Percentiles rank a stretch among this genome's conserved stretches.
These are phyloP conservation scores for Phyllotis vaccarum DNA, from an alignment of 2,797 vertebrate genomes.

Conservation along the genomic window DNA sequence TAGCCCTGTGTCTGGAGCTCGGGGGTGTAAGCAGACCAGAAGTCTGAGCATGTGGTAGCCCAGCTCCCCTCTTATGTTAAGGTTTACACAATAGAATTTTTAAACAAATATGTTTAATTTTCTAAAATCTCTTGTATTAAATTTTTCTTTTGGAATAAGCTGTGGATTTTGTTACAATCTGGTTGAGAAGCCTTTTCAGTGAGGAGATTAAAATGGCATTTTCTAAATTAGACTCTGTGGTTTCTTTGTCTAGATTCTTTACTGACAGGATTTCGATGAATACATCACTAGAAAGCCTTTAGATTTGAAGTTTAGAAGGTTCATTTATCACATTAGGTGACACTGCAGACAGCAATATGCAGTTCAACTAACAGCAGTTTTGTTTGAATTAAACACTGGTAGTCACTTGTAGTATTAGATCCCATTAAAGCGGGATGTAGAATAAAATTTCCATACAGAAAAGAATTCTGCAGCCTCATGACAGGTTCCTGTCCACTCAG, in stretches of 20 bases:
- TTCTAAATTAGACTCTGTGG: slow-evolving; percentile 73
- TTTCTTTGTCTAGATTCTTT: slow-evolving; percentile 26
- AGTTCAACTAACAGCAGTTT: not conserved
- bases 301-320: not conserved
- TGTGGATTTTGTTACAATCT: slow-evolving; percentile 87
- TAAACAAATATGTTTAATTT: slow-evolving; percentile 88
- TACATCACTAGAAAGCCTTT: not conserved
- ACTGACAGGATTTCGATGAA: not conserved
- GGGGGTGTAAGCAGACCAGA: not conserved
- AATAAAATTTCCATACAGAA: not conserved
- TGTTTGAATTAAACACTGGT: slow-evolving; percentile 26
- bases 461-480: not conserved
- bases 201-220: slow-evolving; percentile 85
- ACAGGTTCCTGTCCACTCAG: not conserved
- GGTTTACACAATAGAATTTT: slow-evolving; percentile 88
- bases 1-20: not conserved
- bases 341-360: not conserved
- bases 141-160: slow-evolving; percentile 85
- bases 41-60: slow-evolving; percentile 51
- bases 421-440: not conserved
- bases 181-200: slow-evolving; percentile 80
- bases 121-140: slow-evolving; percentile 85
- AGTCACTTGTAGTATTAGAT: not conserved
- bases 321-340: not conserved
- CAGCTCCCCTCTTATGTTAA: slow-evolving; percentile 79